Base-by-base conservation (phyloP, 2,888 invertebrate species). In the Cacoxenus indagator region DNA sequence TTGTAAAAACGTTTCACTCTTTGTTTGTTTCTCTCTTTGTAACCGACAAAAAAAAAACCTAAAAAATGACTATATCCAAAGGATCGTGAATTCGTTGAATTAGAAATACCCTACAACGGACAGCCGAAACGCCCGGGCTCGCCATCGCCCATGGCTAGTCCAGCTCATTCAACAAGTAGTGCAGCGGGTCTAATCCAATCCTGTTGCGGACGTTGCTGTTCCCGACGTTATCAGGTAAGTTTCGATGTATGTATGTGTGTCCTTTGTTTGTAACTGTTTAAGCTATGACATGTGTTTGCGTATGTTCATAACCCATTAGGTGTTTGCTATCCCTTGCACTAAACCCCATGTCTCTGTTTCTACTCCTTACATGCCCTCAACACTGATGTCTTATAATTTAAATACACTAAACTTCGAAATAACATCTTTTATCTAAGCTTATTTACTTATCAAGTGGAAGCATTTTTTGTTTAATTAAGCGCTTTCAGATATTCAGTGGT, bases 81-180 rank as follows among this genome's bases (percentile, higher is more conserved):
- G 96, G 97, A 98, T 89, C 94, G 98, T 68, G 97, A 98, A 89
- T 98, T 98, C 90, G 95, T 97, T 77, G 98, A 98, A 90, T 92
- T 97, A 91, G 98, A 98, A 88, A 94, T 95, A 85, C 95, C 97
- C 24, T 97, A 92, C 90, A 98, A 97, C 89, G 97, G 97, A 19
- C 96, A 96, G 78, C 96, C 95, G 64, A 97, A 96, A 89, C 91
- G 97, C 86, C 96, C 96, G 1, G 95, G 95, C 11, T 95, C 95
- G 61, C 95, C 95, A 57, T 95, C 95, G 54, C 95, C 96, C 22
- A 90, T 95, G 86, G 95, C 95, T 70, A 95, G 95, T 84, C 95
- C 95, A 64, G 95, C 95, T 74, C 95, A 95, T 89, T 95, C 95
- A 65, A 92, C 94, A 64, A 93, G 93, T 70, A 93, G 93, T 82